Percentiles rank a stretch among this genome's conserved stretches.
Evolutionary conservation across 2,888 invertebrate species (phyloP).

Genomic region (Philereme vetulata): DNA sequence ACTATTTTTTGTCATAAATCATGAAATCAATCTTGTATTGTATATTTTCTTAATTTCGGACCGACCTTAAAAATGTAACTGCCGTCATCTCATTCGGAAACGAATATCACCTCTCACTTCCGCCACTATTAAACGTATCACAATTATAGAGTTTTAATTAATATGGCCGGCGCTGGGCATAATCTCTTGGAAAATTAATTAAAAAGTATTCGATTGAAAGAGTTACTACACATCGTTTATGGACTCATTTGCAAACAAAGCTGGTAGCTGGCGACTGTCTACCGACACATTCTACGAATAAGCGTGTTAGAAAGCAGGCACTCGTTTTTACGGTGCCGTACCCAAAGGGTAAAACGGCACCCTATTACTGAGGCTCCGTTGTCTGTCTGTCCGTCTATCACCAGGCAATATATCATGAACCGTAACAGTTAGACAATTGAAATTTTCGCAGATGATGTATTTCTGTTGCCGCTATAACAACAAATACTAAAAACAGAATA

Average conservation of each 20-base stretch:
- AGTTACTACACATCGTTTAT: constrained; percentile 67
- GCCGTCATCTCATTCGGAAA: constrained; percentile 35
- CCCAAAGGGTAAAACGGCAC: no score
- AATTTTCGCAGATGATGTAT: no score
- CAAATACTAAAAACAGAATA: no score
- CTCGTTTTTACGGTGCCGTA: no score
- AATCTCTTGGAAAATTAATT: constrained; percentile 79
- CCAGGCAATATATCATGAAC: no score
- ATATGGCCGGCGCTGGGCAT: constrained; percentile 48
- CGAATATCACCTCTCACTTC: constrained; percentile 42
- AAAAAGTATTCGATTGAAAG: constrained; percentile 73
- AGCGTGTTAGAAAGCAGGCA: no score
- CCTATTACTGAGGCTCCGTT: no score
- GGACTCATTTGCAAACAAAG: constrained; percentile 10
- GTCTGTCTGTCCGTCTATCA: no score
- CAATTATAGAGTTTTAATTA: constrained; percentile 57
- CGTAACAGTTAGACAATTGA: no score
- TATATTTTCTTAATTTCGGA: not conserved
- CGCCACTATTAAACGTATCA: constrained; percentile 26
- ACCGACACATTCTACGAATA: not conserved
- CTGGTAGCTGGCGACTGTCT: constrained; percentile 4
- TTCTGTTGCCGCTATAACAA: no score
- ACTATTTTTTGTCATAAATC: no score
- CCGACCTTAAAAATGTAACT: constrained; percentile 6
- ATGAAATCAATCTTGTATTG: no score